Percentiles rank a stretch among this genome's conserved stretches.
These are phyloP conservation scores for Rallus limicola DNA, from an alignment of 2,113 vertebrate species.

Conservation along the genomic window DNA sequence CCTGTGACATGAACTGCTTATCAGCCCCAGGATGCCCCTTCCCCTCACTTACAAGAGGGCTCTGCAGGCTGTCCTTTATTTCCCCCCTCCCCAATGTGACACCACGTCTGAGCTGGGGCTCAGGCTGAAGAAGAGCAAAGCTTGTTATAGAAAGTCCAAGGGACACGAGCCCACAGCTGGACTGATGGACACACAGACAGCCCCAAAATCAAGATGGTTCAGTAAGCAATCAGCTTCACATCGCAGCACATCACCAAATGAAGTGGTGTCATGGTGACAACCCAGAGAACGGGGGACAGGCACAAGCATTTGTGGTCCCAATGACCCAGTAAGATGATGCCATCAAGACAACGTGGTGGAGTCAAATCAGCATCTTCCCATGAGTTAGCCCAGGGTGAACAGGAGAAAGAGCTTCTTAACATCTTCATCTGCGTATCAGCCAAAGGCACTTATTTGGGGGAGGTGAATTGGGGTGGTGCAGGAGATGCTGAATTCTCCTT, in stretches of 20 bases:
- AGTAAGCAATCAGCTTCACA: fast-evolving
- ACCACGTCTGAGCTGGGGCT: background rate
- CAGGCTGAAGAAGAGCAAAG: fast-evolving
- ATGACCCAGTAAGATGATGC: background rate
- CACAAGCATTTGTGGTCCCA: fast-evolving
- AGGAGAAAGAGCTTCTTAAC: background rate
- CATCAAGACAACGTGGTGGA: fast-evolving
- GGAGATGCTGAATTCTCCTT: background rate
- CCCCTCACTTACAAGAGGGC: fast-evolving
- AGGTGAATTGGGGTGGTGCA: fast-evolving
- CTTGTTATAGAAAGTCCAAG: fast-evolving
- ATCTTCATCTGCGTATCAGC: background rate
- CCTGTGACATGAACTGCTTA: background rate
- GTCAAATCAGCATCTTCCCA: background rate
- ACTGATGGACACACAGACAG: fast-evolving
- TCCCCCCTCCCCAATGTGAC: fast-evolving
- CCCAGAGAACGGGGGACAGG: background rate
- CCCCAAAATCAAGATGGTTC: fast-evolving
- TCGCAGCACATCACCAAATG: fast-evolving
- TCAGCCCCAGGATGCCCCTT: background rate
- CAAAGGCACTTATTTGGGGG: fast-evolving
- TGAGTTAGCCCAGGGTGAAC: background rate
- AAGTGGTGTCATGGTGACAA: fast-evolving
- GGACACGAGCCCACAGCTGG: fast-evolving
- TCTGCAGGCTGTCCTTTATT: background rate